Evolutionary conservation across 2,888 invertebrate species (phyloP).

Genomic region (Apamea sordens): DNA sequence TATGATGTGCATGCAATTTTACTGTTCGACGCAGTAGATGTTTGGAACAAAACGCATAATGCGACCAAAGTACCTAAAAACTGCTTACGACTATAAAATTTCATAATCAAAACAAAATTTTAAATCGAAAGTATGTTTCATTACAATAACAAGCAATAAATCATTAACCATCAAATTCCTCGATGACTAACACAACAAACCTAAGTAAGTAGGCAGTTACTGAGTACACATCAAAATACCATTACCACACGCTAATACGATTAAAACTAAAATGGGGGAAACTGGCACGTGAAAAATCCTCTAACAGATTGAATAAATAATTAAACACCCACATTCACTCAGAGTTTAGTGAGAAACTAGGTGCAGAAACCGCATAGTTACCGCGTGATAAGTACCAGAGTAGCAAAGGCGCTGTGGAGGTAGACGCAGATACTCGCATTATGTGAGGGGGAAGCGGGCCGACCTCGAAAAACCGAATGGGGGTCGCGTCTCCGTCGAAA

Average conservation of each 20-base stretch:
- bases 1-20: background rate
- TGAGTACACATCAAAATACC: conserved; percentile 46
- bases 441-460: conserved; percentile 78
- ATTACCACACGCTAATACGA: conserved; percentile 66
- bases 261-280: conserved; percentile 65
- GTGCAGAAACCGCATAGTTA: conserved; percentile 81
- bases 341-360: conserved; percentile 77
- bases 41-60: background rate
- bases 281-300: conserved; percentile 71
- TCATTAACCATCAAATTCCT: conserved; percentile 56
- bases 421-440: conserved; percentile 74
- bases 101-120: conserved; percentile 29
- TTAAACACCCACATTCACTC: conserved; percentile 79
- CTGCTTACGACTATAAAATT: conserved; percentile 11
- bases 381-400: conserved; percentile 72
- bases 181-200: conserved; percentile 49
- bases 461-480: conserved; percentile 89
- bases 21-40: background rate
- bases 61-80: conserved; percentile 19
- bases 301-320: conserved; percentile 83
- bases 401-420: conserved; percentile 70
- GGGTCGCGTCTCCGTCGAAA: conserved; percentile 83
- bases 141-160: conserved; percentile 49
- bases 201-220: conserved; percentile 33
- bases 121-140: conserved; percentile 41